Base-by-base conservation (phyloP, 2,888 invertebrate genomes). In the Phymatocera aterrima region DNA sequence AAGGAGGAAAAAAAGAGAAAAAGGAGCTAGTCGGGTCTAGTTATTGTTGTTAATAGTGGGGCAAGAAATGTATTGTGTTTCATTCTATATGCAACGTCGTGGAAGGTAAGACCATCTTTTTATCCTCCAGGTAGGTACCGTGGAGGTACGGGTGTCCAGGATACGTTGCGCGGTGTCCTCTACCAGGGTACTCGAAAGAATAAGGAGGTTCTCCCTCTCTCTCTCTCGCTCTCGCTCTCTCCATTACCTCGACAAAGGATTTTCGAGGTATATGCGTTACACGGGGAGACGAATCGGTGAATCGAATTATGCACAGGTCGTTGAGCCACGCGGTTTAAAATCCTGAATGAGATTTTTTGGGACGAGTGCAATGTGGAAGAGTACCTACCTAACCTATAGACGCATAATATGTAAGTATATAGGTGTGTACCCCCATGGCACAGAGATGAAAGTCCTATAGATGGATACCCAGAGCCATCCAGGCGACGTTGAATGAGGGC, bases 1-100 rank as follows among this genome's bases (percentile, higher is more conserved):
- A 54, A n/a, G n/a, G n/a, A n/a, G n/a, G n/a, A n/a, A 68, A 72
- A 34, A 54, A 48, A 31, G 37, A 51, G 51, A 18, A 12, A 72
- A 54, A 54, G 72, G 72, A 72, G 10, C 72, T 10, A 34, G 68
- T 24, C 75, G 57, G 18, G 40, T 34, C 51, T 72, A 51, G 85
- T 88, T 85, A 87, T 85, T 86, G 85, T 82, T 83, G 83, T 86
- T 88, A 88, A 88, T 88, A 87, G 88, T 85, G 82, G 84, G 83
- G 85, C 85, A 83, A 84, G 87, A 84, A 84, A 78, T 79, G 81
- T 81, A 86, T 87, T 86, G 86, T 60, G 57, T 75, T 75, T 57
- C 21, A 60, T 75, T 75, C 57, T 57, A 75, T n/a, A n/a, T 75
- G 72, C 72, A 54, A 72, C 72, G 72, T n/a, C n/a, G n/a, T 51